These are phyloP conservation scores for Ectemnius continuus DNA, from an alignment of 2,888 invertebrate species.

Conservation along the genomic window DNA sequence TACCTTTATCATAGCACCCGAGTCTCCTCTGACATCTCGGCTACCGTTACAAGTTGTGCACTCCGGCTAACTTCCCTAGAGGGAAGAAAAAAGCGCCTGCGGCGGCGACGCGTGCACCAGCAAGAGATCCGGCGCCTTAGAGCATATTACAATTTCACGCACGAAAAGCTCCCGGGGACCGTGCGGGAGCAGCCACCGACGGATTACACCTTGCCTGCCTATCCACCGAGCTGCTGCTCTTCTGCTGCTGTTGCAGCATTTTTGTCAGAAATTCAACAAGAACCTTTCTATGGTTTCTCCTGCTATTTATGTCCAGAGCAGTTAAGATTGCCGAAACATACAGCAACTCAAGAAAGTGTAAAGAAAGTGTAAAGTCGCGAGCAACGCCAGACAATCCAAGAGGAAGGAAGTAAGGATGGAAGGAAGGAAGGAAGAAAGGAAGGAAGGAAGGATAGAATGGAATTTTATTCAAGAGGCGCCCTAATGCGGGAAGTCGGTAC, in stretches of 20 bases:
- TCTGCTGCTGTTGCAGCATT: too few relatives aligned
- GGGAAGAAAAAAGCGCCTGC: constrained; percentile 5
- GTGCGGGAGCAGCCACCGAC: constrained; percentile 30
- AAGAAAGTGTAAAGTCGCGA: constrained; percentile 3
- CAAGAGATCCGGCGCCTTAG: constrained; percentile 49
- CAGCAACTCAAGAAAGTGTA: too few relatives aligned
- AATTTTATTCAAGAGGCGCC: constrained; percentile 70
- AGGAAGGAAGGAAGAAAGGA: constrained; percentile 10
- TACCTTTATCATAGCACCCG: neutral
- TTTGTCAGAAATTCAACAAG: too few relatives aligned
- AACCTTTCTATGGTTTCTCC: too few relatives aligned
- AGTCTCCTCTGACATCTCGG: constrained; percentile 14
- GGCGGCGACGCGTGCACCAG: constrained; percentile 31
- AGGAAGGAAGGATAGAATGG: constrained; percentile 59
- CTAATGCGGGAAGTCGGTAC: constrained; percentile 65
- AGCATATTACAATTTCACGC: constrained; percentile 57
- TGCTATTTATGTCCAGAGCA: too few relatives aligned
- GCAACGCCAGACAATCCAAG: constrained; percentile 8
- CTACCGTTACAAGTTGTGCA: constrained; percentile 42
- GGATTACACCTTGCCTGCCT: constrained; percentile 23
- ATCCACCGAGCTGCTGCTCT: neutral
- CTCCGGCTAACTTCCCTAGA: constrained; percentile 13
- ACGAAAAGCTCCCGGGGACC: constrained; percentile 47
- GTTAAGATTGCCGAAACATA: too few relatives aligned
- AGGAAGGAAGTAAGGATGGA: constrained; percentile 13